A percentile compares a stretch with the other conserved stretches of the same genome.
These are phyloP conservation scores for Argya squamiceps DNA, from an alignment of 2,797 vertebrate genomes.

Conservation along the genomic window DNA sequence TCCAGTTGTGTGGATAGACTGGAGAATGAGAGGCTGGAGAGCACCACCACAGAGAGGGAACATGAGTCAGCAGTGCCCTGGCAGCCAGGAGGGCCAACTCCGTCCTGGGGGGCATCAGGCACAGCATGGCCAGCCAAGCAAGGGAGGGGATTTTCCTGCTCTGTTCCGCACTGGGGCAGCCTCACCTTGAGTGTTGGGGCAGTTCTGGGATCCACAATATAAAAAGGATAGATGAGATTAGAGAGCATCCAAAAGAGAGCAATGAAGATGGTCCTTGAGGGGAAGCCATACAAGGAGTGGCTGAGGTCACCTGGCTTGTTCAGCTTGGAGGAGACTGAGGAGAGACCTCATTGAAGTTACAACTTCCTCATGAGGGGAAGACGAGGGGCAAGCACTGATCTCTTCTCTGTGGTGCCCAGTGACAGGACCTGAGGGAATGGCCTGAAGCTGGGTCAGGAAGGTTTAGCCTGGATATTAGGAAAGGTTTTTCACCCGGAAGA, in stretches of 20 bases:
- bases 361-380: fast-evolving
- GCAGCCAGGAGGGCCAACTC: background rate
- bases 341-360: fast-evolving
- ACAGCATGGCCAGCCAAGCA: fast-evolving
- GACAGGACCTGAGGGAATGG: fast-evolving
- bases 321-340: background rate
- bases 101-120: background rate
- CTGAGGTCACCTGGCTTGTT: background rate
- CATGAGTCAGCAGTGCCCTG: background rate
- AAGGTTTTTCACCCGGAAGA: background rate
- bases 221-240: background rate
- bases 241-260: background rate
- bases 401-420: background rate
- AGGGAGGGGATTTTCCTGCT: background rate
- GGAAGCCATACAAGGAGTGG: background rate
- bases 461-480: background rate
- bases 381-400: background rate
- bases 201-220: background rate
- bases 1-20: fast-evolving
- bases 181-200: background rate
- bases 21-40: background rate
- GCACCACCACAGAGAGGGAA: background rate
- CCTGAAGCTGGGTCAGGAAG: background rate
- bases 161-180: fast-evolving
- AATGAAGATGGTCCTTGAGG: background rate